A percentile compares a stretch with the other conserved stretches of the same genome.
These are phyloP conservation scores for Rhodeus uyekii DNA, from an alignment of 2,797 vertebrate genomes.

Conservation along the genomic window DNA sequence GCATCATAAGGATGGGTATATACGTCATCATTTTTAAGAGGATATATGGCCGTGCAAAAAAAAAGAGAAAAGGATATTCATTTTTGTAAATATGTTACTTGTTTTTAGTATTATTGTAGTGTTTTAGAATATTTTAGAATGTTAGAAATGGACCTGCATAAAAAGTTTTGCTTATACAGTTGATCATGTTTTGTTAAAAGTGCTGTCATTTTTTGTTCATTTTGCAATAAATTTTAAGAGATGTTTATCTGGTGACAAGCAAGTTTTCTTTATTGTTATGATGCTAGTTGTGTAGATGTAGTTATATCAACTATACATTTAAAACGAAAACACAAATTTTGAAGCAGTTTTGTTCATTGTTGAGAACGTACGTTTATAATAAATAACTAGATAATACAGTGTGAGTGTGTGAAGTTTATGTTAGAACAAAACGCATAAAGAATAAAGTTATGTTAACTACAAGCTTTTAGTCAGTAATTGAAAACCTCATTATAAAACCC, in stretches of 20 bases:
- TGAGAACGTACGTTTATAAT: background rate
- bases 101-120: background rate
- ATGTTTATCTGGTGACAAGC: background rate
- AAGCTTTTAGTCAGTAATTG: no score
- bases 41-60: background rate
- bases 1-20: background rate
- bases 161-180: background rate
- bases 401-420: background rate
- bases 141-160: background rate
- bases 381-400: background rate
- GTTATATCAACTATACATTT: no score
- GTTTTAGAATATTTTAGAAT: slow-evolving; percentile 20
- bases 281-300: background rate
- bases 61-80: background rate
- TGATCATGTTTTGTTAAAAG: slow-evolving; percentile 29
- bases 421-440: background rate
- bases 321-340: background rate
- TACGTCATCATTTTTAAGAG: background rate
- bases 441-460: background rate
- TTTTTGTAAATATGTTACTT: slow-evolving; percentile 73
- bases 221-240: slow-evolving; percentile 15
- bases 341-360: background rate
- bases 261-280: background rate
- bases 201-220: slow-evolving; percentile 15
- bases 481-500: no score